Evolutionary conservation across 2,113 vertebrate species (phyloP).

Genomic region (Myotis lucifugus): DNA sequence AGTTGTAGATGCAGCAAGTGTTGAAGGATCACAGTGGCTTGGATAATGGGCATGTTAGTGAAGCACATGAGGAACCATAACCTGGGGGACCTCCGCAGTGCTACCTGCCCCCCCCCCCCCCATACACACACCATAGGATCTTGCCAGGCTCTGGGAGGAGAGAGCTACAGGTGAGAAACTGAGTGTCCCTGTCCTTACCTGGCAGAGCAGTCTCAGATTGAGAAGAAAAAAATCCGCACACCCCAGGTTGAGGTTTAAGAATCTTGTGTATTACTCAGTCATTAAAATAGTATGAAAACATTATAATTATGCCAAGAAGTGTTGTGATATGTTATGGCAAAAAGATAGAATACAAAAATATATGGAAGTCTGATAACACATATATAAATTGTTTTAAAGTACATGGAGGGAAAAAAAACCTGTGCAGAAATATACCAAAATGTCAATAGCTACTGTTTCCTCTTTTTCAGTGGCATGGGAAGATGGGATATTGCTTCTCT

Average conservation of each 20-base stretch:
- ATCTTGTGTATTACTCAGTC: background rate
- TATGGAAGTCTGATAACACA: background rate
- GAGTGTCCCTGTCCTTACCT: background rate
- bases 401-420: background rate
- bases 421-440: background rate
- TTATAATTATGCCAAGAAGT: background rate
- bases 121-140: background rate
- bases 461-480: background rate
- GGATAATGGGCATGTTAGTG: accelerated
- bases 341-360: background rate
- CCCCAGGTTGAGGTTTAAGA: background rate
- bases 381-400: background rate
- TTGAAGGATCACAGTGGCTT: background rate
- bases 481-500: background rate
- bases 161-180: background rate
- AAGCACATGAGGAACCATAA: accelerated
- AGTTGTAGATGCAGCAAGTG: background rate
- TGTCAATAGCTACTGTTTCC: background rate
- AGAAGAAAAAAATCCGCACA: background rate
- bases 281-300: background rate
- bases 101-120: accelerated
- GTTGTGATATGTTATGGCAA: background rate
- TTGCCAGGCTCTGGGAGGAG: background rate
- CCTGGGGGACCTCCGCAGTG: no score
- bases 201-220: background rate